phyloP scores from a whole-genome alignment of 2,113 vertebrate genomes.

The Gymnorhina tibicen region DNA sequence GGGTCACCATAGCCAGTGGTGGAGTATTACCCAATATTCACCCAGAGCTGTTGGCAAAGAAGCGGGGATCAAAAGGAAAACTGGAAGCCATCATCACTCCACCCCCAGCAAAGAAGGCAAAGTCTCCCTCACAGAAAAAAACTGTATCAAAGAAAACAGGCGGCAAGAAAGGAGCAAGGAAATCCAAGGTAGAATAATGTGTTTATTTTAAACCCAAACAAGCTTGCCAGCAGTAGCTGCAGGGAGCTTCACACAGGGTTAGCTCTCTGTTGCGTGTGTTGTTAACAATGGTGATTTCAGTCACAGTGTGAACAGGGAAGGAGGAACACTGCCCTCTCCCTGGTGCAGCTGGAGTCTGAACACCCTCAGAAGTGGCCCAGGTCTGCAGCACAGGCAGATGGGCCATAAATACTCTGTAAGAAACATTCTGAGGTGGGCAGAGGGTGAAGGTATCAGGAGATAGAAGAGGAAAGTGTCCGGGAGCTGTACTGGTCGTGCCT shows the following conservation, averaged over 20 bases:
- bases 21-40: constrained; percentile 98
- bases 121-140: constrained; percentile 86
- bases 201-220: background rate
- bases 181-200: constrained; percentile 81
- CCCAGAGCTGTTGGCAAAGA: constrained; percentile 94
- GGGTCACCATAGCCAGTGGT: constrained; percentile 96
- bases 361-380: background rate
- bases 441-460: background rate
- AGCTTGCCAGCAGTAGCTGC: background rate
- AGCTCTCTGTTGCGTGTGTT: background rate
- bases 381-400: background rate
- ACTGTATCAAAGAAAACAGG: constrained; percentile 80
- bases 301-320: background rate
- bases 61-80: constrained; percentile 91
- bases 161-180: constrained; percentile 83
- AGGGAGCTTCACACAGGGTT: background rate
- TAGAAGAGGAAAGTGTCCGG: background rate
- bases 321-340: background rate
- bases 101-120: constrained; percentile 89
- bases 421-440: background rate
- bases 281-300: background rate
- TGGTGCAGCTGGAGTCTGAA: background rate
- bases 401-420: background rate
- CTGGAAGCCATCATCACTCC: constrained; percentile 91
- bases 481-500: background rate